phyloP scores from a whole-genome alignment of 2,888 invertebrate genomes.

The Pelosia muscerda region DNA sequence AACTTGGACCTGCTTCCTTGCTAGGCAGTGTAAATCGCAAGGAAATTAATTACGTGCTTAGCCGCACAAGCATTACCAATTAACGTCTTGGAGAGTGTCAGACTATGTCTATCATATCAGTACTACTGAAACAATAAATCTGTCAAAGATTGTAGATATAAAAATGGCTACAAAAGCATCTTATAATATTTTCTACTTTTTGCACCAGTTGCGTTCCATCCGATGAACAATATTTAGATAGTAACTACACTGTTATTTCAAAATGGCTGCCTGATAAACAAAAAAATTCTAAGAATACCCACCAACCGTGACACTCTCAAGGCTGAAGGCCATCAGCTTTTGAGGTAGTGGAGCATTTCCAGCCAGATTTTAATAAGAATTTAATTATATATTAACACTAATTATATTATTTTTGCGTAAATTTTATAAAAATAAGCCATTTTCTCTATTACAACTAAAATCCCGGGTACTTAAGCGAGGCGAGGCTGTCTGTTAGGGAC shows the following conservation, averaged over 20 bases:
- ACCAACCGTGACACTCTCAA: slow-evolving; percentile 7
- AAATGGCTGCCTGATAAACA: not conserved
- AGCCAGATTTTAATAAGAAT: not conserved
- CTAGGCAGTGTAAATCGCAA: no score
- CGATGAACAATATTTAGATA: not conserved
- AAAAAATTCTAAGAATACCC: not conserved
- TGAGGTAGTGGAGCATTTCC: not conserved
- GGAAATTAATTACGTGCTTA: no score
- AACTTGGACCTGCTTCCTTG: no score
- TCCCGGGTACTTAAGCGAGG: no score
- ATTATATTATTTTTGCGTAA: not conserved
- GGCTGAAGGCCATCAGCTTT: slow-evolving; percentile 6
- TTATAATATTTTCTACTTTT: not conserved
- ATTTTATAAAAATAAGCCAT: no score
- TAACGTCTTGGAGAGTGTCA: no score
- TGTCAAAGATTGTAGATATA: not conserved
- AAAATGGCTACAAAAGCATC: not conserved
- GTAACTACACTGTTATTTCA: not conserved
- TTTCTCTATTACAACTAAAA: no score
- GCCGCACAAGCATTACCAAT: no score
- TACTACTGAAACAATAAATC: not conserved
- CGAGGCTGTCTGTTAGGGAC: no score
- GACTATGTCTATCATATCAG: no score
- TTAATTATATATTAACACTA: not conserved
- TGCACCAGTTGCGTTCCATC: not conserved